Base-by-base conservation (phyloP, 2,113 vertebrate genomes). In the Picathartes gymnocephalus region DNA sequence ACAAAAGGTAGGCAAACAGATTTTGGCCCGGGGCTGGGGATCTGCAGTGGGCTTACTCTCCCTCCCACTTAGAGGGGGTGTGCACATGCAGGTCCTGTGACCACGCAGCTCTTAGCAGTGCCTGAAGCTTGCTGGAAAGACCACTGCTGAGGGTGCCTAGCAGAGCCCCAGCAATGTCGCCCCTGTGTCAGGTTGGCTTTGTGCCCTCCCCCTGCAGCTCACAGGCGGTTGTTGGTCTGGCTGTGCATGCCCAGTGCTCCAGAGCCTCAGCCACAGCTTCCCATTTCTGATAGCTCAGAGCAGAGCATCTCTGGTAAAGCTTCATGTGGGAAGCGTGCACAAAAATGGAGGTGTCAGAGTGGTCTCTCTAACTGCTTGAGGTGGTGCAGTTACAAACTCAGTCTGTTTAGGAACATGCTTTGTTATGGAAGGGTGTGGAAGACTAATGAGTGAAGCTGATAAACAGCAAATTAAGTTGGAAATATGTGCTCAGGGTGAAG, bases 41-140 rank as follows among this genome's bases (percentile, higher is more conserved):
- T n/a, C 15, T 81, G 51, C 25, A 13, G 7, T 25, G 44, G 27
- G 35, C 37, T 88, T 21, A 22, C 15, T 62, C 27, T 61, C 39
- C 74, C 11, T 3, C 19, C 8, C 11, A 0, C 21, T 56, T 20
- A 5, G 44, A 35, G 25, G 6, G 7, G 5, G 2, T 2, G 8
- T 78, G 42, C 4, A 2, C 23, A 31, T 72, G 35, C 44, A 72
- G 53, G 22, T 60, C 4, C 28, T 56, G 0, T 45, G 18, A 12
- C 2, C 25, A 16, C 7, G 3, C 48, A 61, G 44, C 21, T 65
- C 30, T 25, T 21, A 33, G 27, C 44, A 4, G 3, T 57, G 24
- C 62, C 48, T 56, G 44, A 31, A 64, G 58, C 13, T 23, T 56
- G 20, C 57, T 44, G 81, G 58, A 42, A 56, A 10, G 30, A 10